phyloP scores from a whole-genome alignment of 1,140 invertebrate genomes.

The Alviniconcha marisindica region DNA sequence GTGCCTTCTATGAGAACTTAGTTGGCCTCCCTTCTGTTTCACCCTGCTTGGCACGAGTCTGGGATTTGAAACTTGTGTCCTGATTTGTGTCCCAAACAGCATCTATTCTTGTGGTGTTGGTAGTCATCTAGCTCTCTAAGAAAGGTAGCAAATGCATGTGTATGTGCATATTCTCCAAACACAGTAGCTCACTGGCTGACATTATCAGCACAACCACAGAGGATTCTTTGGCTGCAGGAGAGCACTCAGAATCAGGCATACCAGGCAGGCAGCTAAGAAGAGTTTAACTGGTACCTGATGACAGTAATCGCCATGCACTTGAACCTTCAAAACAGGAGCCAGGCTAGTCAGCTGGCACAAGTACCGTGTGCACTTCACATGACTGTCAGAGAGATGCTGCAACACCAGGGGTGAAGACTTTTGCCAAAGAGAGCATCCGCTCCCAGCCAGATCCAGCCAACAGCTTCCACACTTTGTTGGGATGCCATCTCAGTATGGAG shows the following conservation, averaged over 20 bases:
- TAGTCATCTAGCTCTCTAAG: neutral
- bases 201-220: too few species aligned
- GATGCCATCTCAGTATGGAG: too few species aligned
- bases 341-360: neutral
- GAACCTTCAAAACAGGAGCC: neutral
- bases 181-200: too few species aligned
- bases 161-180: too few species aligned
- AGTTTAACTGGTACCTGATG: too few species aligned
- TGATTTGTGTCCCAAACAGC: neutral
- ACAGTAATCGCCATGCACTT: neutral
- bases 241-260: too few species aligned
- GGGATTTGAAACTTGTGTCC: neutral
- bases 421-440: too few species aligned
- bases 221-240: too few species aligned
- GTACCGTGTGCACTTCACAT: neutral
- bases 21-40: constrained; percentile 1
- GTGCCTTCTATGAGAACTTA: neutral
- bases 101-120: neutral
- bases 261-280: too few species aligned
- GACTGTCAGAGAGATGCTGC: neutral
- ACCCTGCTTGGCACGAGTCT: constrained; percentile 24
- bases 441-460: too few species aligned
- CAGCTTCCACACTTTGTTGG: too few species aligned
- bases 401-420: neutral
- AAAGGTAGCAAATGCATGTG: too few species aligned